Base-by-base conservation (phyloP, 2,113 vertebrate species). In the Cynoglossus semilaevis region DNA sequence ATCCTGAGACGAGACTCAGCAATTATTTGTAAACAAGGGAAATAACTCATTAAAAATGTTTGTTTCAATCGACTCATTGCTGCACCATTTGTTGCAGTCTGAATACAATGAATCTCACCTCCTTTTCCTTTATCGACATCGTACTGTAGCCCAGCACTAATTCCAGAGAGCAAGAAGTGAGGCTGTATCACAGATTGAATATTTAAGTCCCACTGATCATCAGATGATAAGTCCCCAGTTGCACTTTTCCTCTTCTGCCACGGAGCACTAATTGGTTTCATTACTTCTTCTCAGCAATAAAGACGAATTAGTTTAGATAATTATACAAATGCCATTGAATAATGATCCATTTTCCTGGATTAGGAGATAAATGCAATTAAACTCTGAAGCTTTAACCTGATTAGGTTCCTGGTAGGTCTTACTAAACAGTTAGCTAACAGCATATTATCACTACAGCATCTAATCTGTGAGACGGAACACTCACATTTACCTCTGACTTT, bases 311-410 rank as follows among this genome's bases (percentile, higher is more conserved):
- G 45, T 70, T 70, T 60, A 58, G 55, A 76, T 78, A 59, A 63
- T 66, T 77, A 70, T 17, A 42, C 55, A 74, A 76, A 68, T 42
- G 59, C 61, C 63, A 71, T 78, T 77, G 56, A 64, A 73, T 64
- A 47, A 47, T 19, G 48, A 72, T 69, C 45, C 38, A 41, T 76
- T 56, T 55, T 51, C 63, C 51, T 15, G 18, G 38, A 47, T 70
- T 51, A 49, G 52, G 16, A 1, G 7, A 44, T 38, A 57, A 56
- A 63, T 17, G 5, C 35, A 29, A 29, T 47, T 18, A 18, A 8
- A 43, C 19, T 47, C 42, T 42, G 12, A 4, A 13, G n/a, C 19
- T 53, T 11, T 15, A 4, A 13, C 6, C 11, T n/a, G 18, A 15
- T 45, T 13, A 7, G 14, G 4, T 15, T 7, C 12, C 9, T 7